A percentile compares a stretch with the other conserved stretches of the same genome.
Conservation (phyloP, 2,797 vertebrate species). For the Bufotes viridis region DNA sequence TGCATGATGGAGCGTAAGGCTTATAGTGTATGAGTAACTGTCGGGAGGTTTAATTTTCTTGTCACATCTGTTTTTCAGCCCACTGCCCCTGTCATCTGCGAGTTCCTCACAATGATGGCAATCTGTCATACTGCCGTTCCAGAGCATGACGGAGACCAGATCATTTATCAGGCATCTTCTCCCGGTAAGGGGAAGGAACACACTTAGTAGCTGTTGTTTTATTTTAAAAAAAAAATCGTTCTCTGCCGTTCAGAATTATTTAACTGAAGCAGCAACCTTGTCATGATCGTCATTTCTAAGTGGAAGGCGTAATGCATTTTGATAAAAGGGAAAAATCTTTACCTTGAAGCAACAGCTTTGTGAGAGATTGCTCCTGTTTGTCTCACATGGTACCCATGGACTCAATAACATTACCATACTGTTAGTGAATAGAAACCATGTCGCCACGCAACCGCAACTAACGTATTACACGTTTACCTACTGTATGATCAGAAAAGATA, state of each 20-base stretch:
- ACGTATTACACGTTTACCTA: no score
- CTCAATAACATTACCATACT: no score
- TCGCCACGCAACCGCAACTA: no score
- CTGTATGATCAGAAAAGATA: no score
- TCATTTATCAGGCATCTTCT: slow-evolving; percentile 95
- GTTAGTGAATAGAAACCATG: no score
- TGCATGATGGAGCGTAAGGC: neutral
- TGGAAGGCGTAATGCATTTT: neutral
- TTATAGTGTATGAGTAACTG: slow-evolving; percentile 2
- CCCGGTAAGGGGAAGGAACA: slow-evolving; percentile 82
- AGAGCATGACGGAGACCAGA: slow-evolving; percentile 84
- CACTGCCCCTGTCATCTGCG: slow-evolving; percentile 91
- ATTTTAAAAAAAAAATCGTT: no score
- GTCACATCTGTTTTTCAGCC: slow-evolving; percentile 76
- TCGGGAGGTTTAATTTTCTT: slow-evolving; percentile 8
- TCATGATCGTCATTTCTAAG: neutral
- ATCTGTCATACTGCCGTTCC: slow-evolving; percentile 98
- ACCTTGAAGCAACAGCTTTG: neutral
- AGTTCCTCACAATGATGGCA: slow-evolving; percentile 99
- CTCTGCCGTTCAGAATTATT: neutral
- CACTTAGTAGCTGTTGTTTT: neutral
- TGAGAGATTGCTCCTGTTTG: neutral
- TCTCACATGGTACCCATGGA: no score
- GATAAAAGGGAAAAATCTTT: neutral
- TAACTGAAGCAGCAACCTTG: neutral